Percentiles rank a stretch among this genome's conserved stretches.
Evolutionary conservation across 2,888 invertebrate species (phyloP).

Genomic region (Anorthoa munda): DNA sequence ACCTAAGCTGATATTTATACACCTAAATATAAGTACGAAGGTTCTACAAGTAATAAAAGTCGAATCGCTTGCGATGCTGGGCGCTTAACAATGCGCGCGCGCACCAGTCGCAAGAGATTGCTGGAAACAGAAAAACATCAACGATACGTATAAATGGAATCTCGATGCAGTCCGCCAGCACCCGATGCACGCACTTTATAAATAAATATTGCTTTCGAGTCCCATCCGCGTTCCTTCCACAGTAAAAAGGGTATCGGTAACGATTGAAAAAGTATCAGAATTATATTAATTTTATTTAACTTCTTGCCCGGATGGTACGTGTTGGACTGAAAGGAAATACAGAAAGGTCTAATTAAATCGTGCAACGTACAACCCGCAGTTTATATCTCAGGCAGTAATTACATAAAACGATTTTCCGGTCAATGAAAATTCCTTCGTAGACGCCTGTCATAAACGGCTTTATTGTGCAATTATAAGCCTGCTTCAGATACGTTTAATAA

Average conservation of each 20-base stretch:
- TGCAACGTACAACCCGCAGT: not conserved
- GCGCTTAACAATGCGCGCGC: slow-evolving; percentile 59
- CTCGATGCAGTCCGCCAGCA: slow-evolving; percentile 48
- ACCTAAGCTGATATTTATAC: slow-evolving; percentile 54
- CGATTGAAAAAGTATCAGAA: slow-evolving; percentile 56
- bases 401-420: slow-evolving; percentile 30
- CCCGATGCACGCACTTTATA: slow-evolving; percentile 64
- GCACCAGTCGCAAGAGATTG: slow-evolving; percentile 64
- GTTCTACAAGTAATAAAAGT: slow-evolving; percentile 58
- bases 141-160: slow-evolving; percentile 57
- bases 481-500: slow-evolving; percentile 9
- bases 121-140: slow-evolving; percentile 83
- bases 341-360: slow-evolving; percentile 24
- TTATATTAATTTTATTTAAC: slow-evolving; percentile 50
- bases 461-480: slow-evolving; percentile 20
- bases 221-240: slow-evolving; percentile 65
- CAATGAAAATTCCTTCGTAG: slow-evolving; percentile 37
- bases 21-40: slow-evolving; percentile 43
- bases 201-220: slow-evolving; percentile 65
- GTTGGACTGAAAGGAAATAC: slow-evolving; percentile 34
- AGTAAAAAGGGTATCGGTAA: slow-evolving; percentile 62
- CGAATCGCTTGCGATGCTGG: slow-evolving; percentile 55
- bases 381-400: slow-evolving; percentile 16
- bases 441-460: slow-evolving; percentile 9
- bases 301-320: slow-evolving; percentile 34